phyloP scores from a whole-genome alignment of 2,113 vertebrate species.

The Malaclemys terrapin region DNA sequence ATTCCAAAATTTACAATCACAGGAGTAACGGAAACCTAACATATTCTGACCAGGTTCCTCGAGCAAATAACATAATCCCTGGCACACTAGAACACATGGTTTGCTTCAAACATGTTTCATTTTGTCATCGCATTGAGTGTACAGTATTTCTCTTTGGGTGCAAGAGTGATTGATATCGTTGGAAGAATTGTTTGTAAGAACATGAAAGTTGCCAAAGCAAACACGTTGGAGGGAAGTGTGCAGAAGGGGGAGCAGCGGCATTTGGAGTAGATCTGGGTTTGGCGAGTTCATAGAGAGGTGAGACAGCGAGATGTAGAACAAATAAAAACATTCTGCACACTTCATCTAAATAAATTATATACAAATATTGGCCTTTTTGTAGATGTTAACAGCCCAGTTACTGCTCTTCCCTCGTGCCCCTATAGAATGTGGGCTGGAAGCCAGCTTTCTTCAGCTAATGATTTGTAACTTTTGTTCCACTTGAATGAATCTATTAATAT shows the following conservation, averaged over 20 bases:
- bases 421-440: conserved; percentile 77
- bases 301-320: conserved; percentile 91
- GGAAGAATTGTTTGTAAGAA: conserved; percentile 93
- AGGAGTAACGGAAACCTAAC: conserved; percentile 85
- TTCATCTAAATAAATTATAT: conserved; percentile 92
- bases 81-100: conserved; percentile 91
- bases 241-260: conserved; percentile 84
- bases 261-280: conserved; percentile 86
- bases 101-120: conserved; percentile 94
- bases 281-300: conserved; percentile 94
- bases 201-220: conserved; percentile 94
- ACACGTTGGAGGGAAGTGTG: conserved; percentile 88
- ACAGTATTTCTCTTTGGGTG: conserved; percentile 87
- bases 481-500: conserved; percentile 80
- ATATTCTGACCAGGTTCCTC: conserved; percentile 81
- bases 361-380: conserved; percentile 76
- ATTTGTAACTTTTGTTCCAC: conserved; percentile 82
- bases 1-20: conserved; percentile 80
- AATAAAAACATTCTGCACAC: conserved; percentile 93
- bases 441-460: conserved; percentile 83
- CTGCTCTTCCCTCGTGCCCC: conserved; percentile 69
- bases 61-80: conserved; percentile 86
- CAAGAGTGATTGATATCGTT: conserved; percentile 95
- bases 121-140: conserved; percentile 92
- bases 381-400: conserved; percentile 71